Evolutionary conservation across 2,797 vertebrate genomes (phyloP).

Genomic region (Rhyacichthys aspro): DNA sequence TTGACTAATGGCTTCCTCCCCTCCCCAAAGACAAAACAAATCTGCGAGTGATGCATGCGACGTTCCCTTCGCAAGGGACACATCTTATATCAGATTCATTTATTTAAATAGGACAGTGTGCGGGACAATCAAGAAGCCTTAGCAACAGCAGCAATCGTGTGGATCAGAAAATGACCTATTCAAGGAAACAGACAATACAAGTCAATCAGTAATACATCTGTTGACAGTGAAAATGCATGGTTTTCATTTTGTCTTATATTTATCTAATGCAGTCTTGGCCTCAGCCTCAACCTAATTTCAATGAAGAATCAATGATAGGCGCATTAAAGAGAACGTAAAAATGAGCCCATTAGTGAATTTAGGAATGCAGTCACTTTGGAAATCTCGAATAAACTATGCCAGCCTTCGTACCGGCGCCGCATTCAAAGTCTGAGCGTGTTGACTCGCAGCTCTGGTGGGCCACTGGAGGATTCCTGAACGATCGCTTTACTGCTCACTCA

Average conservation of each 20-base stretch:
- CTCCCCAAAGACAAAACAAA: constrained; percentile 45
- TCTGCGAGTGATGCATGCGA: constrained; percentile 32
- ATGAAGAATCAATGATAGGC: too few species aligned
- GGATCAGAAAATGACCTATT: constrained; percentile 53
- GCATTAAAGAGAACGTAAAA: too few species aligned
- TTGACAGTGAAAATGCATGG: background rate
- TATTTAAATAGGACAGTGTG: constrained; percentile 53
- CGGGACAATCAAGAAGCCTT: constrained; percentile 36
- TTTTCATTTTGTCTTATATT: background rate
- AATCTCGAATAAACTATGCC: constrained; percentile 11
- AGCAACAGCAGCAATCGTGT: constrained; percentile 19
- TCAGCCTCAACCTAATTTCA: too few species aligned
- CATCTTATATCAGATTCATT: constrained; percentile 50
- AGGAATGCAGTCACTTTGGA: constrained; percentile 38
- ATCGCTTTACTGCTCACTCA: constrained; percentile 49
- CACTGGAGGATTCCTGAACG: constrained; percentile 54
- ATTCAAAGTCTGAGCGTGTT: constrained; percentile 43
- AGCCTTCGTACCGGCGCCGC: constrained; percentile 31
- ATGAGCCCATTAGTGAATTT: too few species aligned
- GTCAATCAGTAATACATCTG: constrained; percentile 21
- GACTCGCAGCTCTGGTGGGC: constrained; percentile 32
- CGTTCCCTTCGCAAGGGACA: constrained; percentile 27
- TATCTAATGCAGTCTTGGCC: background rate
- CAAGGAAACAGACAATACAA: constrained; percentile 18
- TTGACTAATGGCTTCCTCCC: constrained; percentile 63